Evolutionary conservation across 2,888 invertebrate species (phyloP).

Genomic region (Tetropium fuscum): DNA sequence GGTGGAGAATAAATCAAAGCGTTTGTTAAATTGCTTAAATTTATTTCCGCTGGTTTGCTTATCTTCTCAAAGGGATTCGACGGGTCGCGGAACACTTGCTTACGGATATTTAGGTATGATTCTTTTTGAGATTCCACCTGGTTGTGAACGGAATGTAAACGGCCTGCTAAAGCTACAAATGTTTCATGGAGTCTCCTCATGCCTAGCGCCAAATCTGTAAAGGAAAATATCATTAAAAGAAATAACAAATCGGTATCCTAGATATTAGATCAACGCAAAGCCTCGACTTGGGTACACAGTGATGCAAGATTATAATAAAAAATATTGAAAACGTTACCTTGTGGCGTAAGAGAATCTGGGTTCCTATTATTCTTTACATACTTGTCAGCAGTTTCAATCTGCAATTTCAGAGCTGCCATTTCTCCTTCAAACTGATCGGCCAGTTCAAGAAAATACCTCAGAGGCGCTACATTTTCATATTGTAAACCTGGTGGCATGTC

Average conservation of each 20-base stretch:
- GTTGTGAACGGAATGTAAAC: constrained; percentile 83
- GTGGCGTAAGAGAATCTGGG: constrained; percentile 74
- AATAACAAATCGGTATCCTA: too few species aligned
- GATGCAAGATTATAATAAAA: too few species aligned
- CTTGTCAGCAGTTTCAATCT: constrained; percentile 80
- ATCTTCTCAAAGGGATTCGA: constrained; percentile 79
- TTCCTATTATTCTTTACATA: constrained; percentile 76
- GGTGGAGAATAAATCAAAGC: constrained; percentile 59
- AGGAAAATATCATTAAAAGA: constrained; percentile 9
- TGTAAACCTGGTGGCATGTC: constrained; percentile 82
- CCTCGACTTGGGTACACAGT: too few species aligned
- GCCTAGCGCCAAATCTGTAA: constrained; percentile 80
- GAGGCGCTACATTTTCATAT: constrained; percentile 80
- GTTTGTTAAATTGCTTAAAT: constrained; percentile 48
- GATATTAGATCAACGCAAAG: too few species aligned
- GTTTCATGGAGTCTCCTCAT: constrained; percentile 88
- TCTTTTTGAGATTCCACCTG: constrained; percentile 86
- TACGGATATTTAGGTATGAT: constrained; percentile 84
- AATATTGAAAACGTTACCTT: constrained; percentile 72
- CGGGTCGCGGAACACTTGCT: constrained; percentile 81
- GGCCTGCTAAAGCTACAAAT: constrained; percentile 88
- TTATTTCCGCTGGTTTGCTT: constrained; percentile 30
- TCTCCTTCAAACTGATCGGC: constrained; percentile 79
- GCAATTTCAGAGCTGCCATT: constrained; percentile 75
- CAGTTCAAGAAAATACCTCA: constrained; percentile 77